These are phyloP conservation scores for Decapterus maruadsi DNA, from an alignment of 2,797 vertebrate species.

Conservation along the genomic window DNA sequence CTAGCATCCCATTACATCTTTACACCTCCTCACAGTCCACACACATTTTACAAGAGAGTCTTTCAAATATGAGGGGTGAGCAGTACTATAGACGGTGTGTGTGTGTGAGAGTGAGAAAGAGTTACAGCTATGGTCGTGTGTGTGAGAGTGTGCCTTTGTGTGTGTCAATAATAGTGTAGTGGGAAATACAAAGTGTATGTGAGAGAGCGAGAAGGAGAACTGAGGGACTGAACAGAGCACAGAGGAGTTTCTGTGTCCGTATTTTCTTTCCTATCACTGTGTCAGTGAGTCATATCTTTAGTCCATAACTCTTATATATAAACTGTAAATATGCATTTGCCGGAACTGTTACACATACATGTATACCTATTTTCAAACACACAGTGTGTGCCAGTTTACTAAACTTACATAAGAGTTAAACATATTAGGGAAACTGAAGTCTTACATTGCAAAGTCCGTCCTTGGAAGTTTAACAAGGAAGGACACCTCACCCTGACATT, in stretches of 20 bases:
- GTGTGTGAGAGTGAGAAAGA: constrained; percentile 18
- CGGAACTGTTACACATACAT: background rate
- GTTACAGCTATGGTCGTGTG: constrained; percentile 24
- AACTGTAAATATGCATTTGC: background rate
- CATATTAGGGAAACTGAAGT: background rate
- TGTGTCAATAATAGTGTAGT: constrained; percentile 79
- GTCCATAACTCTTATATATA: background rate
- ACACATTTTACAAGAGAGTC: constrained; percentile 66
- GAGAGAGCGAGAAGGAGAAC: constrained; percentile 74
- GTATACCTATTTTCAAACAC: background rate
- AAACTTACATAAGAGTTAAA: background rate
- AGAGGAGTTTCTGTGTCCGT: constrained; percentile 59
- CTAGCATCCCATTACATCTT: constrained; percentile 62
- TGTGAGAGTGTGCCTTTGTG: constrained; percentile 26
- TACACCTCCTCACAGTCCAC: constrained; percentile 67
- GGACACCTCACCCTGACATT: background rate
- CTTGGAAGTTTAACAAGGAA: background rate
- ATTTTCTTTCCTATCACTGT: background rate
- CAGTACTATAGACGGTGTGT: constrained; percentile 6
- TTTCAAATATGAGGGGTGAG: constrained; percentile 60
- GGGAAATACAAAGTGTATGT: constrained; percentile 85
- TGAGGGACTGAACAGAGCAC: constrained; percentile 54
- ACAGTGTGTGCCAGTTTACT: background rate
- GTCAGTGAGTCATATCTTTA: constrained; percentile 12
- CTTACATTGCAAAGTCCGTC: background rate